Evolutionary conservation across 2,888 invertebrate genomes (phyloP), one percentile per base, ranked within the genome.

Genomic region (Dolichopus griseipennis): DNA sequence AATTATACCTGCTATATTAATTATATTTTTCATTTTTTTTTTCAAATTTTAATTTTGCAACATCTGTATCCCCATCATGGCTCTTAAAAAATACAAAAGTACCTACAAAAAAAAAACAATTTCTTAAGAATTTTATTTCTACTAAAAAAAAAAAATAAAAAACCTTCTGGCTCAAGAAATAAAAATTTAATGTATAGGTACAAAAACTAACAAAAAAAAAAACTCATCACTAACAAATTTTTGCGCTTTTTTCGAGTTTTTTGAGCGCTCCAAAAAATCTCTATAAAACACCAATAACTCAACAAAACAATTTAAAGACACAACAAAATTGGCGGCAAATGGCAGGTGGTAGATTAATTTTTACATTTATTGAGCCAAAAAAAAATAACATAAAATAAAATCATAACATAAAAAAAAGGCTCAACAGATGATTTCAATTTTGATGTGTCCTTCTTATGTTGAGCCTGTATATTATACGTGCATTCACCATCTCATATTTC

Each of bases 211-310:
- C 9, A 34, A 34, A 7, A 37, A 37, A 12, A 52, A 52, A 18
- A n/a, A 52, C 15, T 41, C 41, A 41, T 9, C 12, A 41, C n/a
- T n/a, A 41, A 41, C 9, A 12, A 41, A 41, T 41, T 52, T 18
- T 52, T 52, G n/a, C n/a, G 52, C 52, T 52, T n/a, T 18, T 18
- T 52, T 27, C 27, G 2, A 4, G 27, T 5, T 27, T 27, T 5
- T 15, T 52, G 52, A 52, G 18, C 52, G 52, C 52, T 52, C 52
- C 52, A 52, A 52, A 52, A 43, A 52, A 52, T 52, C 52, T 52
- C 15, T 52, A 12, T 52, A 18, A n/a, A 12, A n/a, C 18, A 52
- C 52, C 52, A 52, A 52, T 52, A 18, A 52, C 6, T 52, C 18
- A 6, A 52, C 18, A 52, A 52, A 52, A 52, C 52, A 27, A 27